phyloP scores from a whole-genome alignment of 2,888 invertebrate species.

The Morinoia aosen region DNA sequence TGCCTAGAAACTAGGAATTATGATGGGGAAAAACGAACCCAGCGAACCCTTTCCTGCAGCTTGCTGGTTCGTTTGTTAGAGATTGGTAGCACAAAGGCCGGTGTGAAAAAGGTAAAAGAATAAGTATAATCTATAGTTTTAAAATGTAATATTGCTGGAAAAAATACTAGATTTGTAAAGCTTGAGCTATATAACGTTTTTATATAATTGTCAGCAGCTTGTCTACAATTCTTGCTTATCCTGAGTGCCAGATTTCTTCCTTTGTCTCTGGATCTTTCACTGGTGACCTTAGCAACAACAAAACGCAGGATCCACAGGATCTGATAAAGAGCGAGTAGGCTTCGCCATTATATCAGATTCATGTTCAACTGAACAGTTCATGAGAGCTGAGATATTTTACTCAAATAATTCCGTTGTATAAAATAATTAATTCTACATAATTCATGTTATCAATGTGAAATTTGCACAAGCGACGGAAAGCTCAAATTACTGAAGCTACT shows the following conservation, averaged over 20 bases:
- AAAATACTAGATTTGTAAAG: background rate
- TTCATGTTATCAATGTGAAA: background rate
- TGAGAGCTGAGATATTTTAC: background rate
- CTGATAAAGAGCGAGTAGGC: background rate
- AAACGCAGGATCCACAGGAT: background rate
- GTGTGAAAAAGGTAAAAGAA: background rate
- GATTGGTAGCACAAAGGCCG: background rate
- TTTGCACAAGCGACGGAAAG: background rate
- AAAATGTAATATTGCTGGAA: background rate
- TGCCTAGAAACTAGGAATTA: background rate
- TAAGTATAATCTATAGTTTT: background rate
- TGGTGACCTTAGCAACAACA: slow-evolving; percentile 12
- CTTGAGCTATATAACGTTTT: background rate
- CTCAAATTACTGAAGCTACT: background rate
- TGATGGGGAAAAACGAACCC: background rate
- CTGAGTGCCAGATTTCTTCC: background rate
- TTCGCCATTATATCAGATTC: too few species aligned
- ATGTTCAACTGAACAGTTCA: too few species aligned
- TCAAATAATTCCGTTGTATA: background rate
- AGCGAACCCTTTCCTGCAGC: slow-evolving; percentile 2
- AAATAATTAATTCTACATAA: background rate
- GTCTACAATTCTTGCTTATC: background rate
- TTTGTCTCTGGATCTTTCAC: background rate
- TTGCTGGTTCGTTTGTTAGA: background rate
- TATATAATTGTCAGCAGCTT: background rate